Evolutionary conservation across 2,113 vertebrate genomes (phyloP), one percentile per base, ranked within the genome.

Genomic region (Deroptyus accipitrinus): DNA sequence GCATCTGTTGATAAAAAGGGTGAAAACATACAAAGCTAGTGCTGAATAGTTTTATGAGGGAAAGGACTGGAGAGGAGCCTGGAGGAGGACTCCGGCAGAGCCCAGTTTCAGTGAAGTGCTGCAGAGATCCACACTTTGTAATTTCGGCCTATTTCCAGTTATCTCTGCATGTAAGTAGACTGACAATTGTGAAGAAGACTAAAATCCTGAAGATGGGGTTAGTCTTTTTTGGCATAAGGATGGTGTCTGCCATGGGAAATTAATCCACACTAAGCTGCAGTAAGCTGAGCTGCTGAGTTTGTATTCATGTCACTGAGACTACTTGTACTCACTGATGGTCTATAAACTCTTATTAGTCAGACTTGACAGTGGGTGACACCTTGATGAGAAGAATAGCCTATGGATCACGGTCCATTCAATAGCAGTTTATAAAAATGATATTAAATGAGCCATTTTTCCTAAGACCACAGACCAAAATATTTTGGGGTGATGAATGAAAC

Each of bases 261-360:
- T 90, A 95, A 96, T 93, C 93, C 33, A 4, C 41, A 86, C 68
- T 96, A 88, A 93, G 22, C 79, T 88, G 93, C 85, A 92, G 76
- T 78, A 63, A 94, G 17, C 42, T 84, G 76, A 96, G 79, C 88
- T 96, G 72, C 86, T 35, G 90, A 75, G 95, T 86, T 94, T 94
- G 92, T 92, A 86, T 93, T 84, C 4, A 0, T 96, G 83, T 92
- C 88, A 93, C 90, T 25, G 46, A 94, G 86, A 92, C 27, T 0
- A 6, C 88, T 96, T 76, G n/a, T 11, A 54, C 73, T 78, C 68
- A 37, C 66, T 22, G 20, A 76, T 73, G 93, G 30, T 83, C 88
- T 92, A 51, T 48, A 90, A 95, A 92, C 68, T 90, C 72, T 41
- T 77, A 48, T 55, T 93, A 94, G 85, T 81, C 83, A 83, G 90